Base-by-base conservation (phyloP, 2,888 invertebrate genomes). In the Napeogenes inachia region DNA sequence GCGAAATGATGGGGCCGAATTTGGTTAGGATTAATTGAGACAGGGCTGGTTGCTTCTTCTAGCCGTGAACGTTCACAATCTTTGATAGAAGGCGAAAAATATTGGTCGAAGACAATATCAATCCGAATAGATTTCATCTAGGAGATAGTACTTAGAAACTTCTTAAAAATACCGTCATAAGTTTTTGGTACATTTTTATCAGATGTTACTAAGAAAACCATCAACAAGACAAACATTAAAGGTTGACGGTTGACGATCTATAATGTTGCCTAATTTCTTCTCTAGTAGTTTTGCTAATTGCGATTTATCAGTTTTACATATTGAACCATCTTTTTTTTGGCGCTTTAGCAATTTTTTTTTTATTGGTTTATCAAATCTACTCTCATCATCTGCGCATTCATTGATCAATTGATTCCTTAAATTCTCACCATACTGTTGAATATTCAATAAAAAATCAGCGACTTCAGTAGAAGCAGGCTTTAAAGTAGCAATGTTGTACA, bases 81-180 rank as follows among this genome's bases (percentile, higher is more conserved):
- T 71, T 79, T 81, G 56, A 78, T 77, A 33, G 76, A 78, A 10
- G 79, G 77, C 54, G 70, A 61, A 56, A 73, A 70, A 66, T 78
- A 77, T 12, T 73, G 69, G 64, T 79, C 78, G 68, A 74, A 67
- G 62, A 67, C 55, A 59, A 70, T 57, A 38, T 57, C 21, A 13
- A 60, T 56, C 21, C 21, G 21, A 21, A 21, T 21, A 21, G 0
- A 21, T 21, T 21, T 21, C 6, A 8, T 32, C 46, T n/a, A 12
- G 13, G 46, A 12, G n/a, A 12, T 21, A 32, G 47, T 60, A 33
- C n/a, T 13, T 5, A 33, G 10, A 13, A 63, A 2, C 35, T 61
- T 64, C 50, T 61, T 53, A 13, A 61, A 55, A 38, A 64, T 56
- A 30, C 30, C 42, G 5, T 50, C 61, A 59, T 62, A 62, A 30